Conservation (phyloP, 1,140 invertebrate species). For the Contarinia nasturtii region DNA sequence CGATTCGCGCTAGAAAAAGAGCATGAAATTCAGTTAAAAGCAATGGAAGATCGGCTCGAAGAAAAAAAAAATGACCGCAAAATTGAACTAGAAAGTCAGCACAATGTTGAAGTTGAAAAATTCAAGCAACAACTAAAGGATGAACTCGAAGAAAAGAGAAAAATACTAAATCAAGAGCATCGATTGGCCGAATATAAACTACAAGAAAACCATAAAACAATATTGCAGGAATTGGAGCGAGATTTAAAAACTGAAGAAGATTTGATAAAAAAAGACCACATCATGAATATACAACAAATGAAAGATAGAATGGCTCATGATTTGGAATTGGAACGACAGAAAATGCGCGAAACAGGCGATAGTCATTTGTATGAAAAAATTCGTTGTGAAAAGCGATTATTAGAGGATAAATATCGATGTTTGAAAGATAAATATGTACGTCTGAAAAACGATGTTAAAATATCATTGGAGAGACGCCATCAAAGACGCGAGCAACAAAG, state of each 20-base stretch:
- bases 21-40: slow-evolving; percentile 11
- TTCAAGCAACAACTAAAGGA: not conserved
- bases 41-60: slow-evolving; percentile 23
- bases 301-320: slow-evolving; percentile 38
- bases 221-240: slow-evolving; percentile 33
- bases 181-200: slow-evolving; percentile 27
- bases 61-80: slow-evolving; percentile 29
- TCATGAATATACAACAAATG: slow-evolving; percentile 37
- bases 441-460: slow-evolving; percentile 56
- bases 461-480: slow-evolving; percentile 37
- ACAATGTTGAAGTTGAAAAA: not conserved
- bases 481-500: slow-evolving; percentile 37
- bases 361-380: slow-evolving; percentile 39
- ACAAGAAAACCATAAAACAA: slow-evolving; percentile 27
- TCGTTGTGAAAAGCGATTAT: slow-evolving; percentile 44
- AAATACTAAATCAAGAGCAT: slow-evolving; percentile 26
- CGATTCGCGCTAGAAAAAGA: slow-evolving; percentile 15
- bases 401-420: slow-evolving; percentile 59
- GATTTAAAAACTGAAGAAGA: slow-evolving; percentile 38
- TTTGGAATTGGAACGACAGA: slow-evolving; percentile 27
- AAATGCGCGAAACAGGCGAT: slow-evolving; percentile 24
- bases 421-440: slow-evolving; percentile 62
- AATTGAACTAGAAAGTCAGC: slow-evolving; percentile 23
- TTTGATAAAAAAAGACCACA: slow-evolving; percentile 39
- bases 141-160: slow-evolving; percentile 25